Evolutionary conservation across 2,113 vertebrate genomes (phyloP), one percentile per base, ranked within the genome.

Genomic region (Bufo gargarizans): DNA sequence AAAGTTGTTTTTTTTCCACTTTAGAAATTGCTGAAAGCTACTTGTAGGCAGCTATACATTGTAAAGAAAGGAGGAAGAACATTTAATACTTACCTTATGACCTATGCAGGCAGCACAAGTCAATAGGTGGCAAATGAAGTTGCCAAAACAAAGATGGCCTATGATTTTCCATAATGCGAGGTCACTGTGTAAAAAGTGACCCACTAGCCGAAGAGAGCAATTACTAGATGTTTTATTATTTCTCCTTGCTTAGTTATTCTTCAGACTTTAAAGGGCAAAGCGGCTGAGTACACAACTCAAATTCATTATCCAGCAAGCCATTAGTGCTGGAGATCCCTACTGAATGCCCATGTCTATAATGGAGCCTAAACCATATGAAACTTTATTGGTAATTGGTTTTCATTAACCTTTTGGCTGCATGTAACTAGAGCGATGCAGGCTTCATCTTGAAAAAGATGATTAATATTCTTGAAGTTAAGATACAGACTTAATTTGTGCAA

Each of bases 381-480:
- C 74, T 58, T 89, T 84, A 89, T 84, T 77, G 71, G 81, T 89
- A 89, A 89, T 89, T 89, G 87, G 61, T 84, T 89, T 77, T 89
- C 87, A 88, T 88, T 88, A 88, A 88, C 87, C 87, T 88, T 83
- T 78, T 89, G 82, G 12, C 87, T 83, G 67, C 81, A 77, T 77
- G 71, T 67, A 67, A 69, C 81, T 84, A 89, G 22, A 84, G 81
- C 56, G 50, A 67, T 56, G 69, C 80, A 84, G 81, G 59, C 82
- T 69, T 61, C 19, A 67, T 89, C 82, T 79, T 89, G 61, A 84
- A 89, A 89, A 77, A 84, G 71, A 65, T 63, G 47, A 88, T 84
- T 83, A 78, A 89, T 89, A 45, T 78, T 45, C 59, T 84, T 84
- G 72, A 84, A 77, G 87, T 88, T 77, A 84, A 61, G 45, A 74